Conservation (phyloP, 2,888 invertebrate genomes). For the Drosophila sordidula region DNA sequence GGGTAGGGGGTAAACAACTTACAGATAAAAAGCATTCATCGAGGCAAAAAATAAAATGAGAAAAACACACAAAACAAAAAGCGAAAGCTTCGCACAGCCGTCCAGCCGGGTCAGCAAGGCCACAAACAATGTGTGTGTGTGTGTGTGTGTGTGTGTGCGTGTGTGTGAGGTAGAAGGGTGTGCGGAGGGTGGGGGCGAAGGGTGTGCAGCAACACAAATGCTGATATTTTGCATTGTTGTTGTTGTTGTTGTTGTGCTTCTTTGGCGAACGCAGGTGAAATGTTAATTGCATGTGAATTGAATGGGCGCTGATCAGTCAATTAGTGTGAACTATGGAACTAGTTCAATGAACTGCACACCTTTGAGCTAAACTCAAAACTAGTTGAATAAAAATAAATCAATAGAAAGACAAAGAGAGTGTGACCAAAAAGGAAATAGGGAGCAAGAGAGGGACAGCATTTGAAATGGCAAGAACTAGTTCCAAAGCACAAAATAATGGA, state of each 20-base stretch:
- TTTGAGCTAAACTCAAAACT: not conserved
- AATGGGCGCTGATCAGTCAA: slow-evolving; percentile 47
- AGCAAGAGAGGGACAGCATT: no score
- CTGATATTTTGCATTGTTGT: not conserved
- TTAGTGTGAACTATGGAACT: slow-evolving; percentile 35
- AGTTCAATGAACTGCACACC: slow-evolving; percentile 29
- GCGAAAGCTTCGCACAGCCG: slow-evolving; percentile 46
- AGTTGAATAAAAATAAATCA: not conserved
- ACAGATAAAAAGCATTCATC: slow-evolving; percentile 24
- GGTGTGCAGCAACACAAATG: slow-evolving; percentile 5
- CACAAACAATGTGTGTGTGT: slow-evolving; percentile 17
- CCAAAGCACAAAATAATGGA: not conserved
- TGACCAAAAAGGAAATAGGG: no score
- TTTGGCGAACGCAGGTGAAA: slow-evolving; percentile 47
- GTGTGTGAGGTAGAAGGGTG: not conserved
- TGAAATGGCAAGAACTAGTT: not conserved
- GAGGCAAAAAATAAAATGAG: slow-evolving; percentile 2
- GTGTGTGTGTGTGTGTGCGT: not conserved
- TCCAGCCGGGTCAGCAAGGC: slow-evolving; percentile 52
- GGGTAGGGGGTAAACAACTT: not conserved
- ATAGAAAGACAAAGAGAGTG: not conserved
- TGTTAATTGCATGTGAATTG: slow-evolving; percentile 61
- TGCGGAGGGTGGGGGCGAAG: not conserved
- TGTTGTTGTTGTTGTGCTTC: slow-evolving; percentile 2
- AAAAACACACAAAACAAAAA: slow-evolving; percentile 20